Base-by-base conservation (phyloP, 1,140 invertebrate genomes). In the Hyles euphorbiae region DNA sequence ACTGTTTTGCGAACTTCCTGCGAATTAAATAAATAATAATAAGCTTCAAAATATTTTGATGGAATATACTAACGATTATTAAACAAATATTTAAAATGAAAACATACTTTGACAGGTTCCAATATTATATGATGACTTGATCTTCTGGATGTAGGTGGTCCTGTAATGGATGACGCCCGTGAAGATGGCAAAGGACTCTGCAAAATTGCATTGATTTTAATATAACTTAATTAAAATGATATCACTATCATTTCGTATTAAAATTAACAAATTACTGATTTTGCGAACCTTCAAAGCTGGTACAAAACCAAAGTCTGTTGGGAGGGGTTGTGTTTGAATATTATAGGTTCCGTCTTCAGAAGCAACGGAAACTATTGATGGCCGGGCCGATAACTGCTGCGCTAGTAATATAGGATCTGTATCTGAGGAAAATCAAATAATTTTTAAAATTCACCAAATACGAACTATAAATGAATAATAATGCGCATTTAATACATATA, bases 351-450 rank as follows among this genome's bases (percentile, higher is more conserved):
- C 85, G 56, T 88, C 86, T 70, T 88, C 86, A 40, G 86, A 88
- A 34, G 83, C 76, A 43, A 88, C 78, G 4, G 86, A 88, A 7
- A 88, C 86, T 45, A 88, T 86, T 2, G 86, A 88, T 22, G 86
- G 83, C 53, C 86, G 67, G 48, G 86, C 83, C 33, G 83, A 87
- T 50, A 88, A 59, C 53, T 88, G 83, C 58, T 88, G 86, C 32
- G 86, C 86, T 46, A 88, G 53, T 33, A 88, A 58, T 33, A 88
- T 45, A 8, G 86, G 83, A 66, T 88, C 86, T 4, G 86, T 74
- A 65, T 87, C 86, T 88, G 44, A 56, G 59, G 65, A 43, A 59
- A 44, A 57, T 52, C 3, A 34, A 53, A 34, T 54, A 43, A 11
- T 3, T 22, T 22, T 22, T 22, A 22, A 22, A 22, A 22, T 22